These are phyloP conservation scores for Daktulosphaira vitifoliae DNA, from an alignment of 1,140 invertebrate genomes.

Conservation along the genomic window DNA sequence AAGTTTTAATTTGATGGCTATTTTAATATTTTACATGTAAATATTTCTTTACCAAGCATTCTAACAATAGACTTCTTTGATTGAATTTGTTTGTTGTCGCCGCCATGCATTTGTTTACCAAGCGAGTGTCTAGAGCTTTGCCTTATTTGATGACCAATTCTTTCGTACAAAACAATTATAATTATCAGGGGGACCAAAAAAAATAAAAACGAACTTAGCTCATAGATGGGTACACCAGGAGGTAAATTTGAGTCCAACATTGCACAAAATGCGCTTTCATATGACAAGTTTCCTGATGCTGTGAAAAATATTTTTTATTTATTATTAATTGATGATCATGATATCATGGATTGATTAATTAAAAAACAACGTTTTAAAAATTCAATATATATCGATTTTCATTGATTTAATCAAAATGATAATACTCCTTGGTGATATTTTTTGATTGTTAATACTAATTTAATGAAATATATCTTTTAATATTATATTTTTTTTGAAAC, in stretches of 20 bases:
- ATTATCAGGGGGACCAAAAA: slow-evolving; percentile 73
- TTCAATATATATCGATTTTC: too few species aligned
- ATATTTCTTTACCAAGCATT: slow-evolving; percentile 75
- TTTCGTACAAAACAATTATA: slow-evolving; percentile 64
- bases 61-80: slow-evolving; percentile 64
- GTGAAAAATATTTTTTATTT: too few species aligned
- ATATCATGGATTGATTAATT: too few species aligned
- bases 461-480: too few species aligned
- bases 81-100: slow-evolving; percentile 56
- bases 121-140: slow-evolving; percentile 44
- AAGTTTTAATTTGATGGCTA: too few species aligned
- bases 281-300: slow-evolving; percentile 35
- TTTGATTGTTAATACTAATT: too few species aligned
- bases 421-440: too few species aligned
- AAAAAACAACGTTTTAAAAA: too few species aligned
- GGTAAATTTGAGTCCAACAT: slow-evolving; percentile 55
- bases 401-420: too few species aligned
- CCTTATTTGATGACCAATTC: slow-evolving; percentile 64
- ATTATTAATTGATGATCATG: too few species aligned
- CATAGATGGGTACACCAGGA: slow-evolving; percentile 56
- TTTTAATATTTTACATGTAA: too few species aligned
- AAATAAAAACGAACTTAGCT: slow-evolving; percentile 71
- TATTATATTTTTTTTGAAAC: too few species aligned
- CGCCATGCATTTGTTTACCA: slow-evolving; percentile 50
- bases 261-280: slow-evolving; percentile 66